A percentile compares a stretch with the other conserved stretches of the same genome.
phyloP scores from a whole-genome alignment of 2,797 vertebrate genomes.

The Xerus rutilus region DNA sequence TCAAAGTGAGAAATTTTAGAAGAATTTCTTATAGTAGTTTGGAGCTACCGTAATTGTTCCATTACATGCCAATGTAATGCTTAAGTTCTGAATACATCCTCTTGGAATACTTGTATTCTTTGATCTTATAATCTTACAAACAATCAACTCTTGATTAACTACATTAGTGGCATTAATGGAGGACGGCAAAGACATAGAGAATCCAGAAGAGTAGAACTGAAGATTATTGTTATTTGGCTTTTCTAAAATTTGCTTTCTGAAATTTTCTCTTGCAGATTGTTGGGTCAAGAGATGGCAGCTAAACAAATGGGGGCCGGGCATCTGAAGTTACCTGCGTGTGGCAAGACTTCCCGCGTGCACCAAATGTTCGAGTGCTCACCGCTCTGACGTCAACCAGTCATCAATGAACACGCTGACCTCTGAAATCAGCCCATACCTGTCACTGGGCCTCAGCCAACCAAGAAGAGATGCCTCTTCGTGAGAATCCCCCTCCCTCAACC shows the following conservation, averaged over 20 bases:
- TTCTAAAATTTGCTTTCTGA: not conserved
- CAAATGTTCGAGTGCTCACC: too few relatives aligned
- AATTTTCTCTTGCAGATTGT: not conserved
- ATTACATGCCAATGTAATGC: not conserved
- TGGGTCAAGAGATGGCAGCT: too few relatives aligned
- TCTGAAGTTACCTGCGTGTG: too few relatives aligned
- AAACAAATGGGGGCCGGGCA: too few relatives aligned
- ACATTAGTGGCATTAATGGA: not conserved
- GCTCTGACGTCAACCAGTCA: too few relatives aligned
- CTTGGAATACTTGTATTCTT: conserved; percentile 26
- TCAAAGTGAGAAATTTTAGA: not conserved
- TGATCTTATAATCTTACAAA: not conserved
- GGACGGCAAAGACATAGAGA: not conserved
- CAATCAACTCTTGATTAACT: not conserved
- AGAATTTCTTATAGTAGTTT: not conserved
- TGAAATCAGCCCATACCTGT: too few relatives aligned
- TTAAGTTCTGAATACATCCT: not conserved
- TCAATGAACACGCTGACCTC: too few relatives aligned
- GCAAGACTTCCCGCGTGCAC: too few relatives aligned
- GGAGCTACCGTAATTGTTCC: not conserved
- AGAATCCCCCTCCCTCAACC: too few relatives aligned
- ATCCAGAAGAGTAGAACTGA: conserved; percentile 1
- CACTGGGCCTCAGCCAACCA: too few relatives aligned
- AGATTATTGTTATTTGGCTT: not conserved
- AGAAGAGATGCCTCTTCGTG: too few relatives aligned